These are phyloP conservation scores for Siniperca knerii DNA, from an alignment of 2,113 vertebrate genomes.

Conservation along the genomic window DNA sequence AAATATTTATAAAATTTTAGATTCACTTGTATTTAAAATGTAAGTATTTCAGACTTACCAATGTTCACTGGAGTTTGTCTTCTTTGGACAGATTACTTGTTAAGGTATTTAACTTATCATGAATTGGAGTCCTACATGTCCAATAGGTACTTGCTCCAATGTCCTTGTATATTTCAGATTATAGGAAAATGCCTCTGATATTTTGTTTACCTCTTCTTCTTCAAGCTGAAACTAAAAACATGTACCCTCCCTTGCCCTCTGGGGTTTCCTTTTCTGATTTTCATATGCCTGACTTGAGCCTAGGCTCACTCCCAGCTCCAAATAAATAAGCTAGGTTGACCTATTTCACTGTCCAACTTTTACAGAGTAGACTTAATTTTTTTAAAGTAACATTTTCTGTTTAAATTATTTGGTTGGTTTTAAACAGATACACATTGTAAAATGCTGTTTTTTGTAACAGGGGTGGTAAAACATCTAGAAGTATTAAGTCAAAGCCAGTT, in stretches of 20 bases:
- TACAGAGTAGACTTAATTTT: neutral
- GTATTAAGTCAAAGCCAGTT: neutral
- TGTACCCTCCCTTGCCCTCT: neutral
- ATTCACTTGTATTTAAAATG: neutral
- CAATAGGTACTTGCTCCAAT: neutral
- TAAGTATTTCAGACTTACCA: neutral
- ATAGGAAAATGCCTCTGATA: neutral
- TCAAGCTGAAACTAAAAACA: conserved; percentile 3
- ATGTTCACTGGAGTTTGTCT: neutral
- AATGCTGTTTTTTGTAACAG: neutral
- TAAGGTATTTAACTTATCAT: neutral
- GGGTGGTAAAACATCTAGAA: neutral
- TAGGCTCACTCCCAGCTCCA: neutral
- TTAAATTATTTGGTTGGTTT: neutral
- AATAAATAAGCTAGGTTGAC: neutral
- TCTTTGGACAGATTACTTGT: neutral
- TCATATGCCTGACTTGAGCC: neutral
- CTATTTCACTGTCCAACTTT: neutral
- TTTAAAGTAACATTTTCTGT: neutral
- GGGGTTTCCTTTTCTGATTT: conserved; percentile 41
- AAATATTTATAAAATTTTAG: neutral
- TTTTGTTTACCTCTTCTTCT: conserved; percentile 17
- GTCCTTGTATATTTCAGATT: neutral
- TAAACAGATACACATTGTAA: neutral
- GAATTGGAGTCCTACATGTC: neutral